phyloP scores from a whole-genome alignment of 2,113 vertebrate genomes.

The Paedocypris sp. region DNA sequence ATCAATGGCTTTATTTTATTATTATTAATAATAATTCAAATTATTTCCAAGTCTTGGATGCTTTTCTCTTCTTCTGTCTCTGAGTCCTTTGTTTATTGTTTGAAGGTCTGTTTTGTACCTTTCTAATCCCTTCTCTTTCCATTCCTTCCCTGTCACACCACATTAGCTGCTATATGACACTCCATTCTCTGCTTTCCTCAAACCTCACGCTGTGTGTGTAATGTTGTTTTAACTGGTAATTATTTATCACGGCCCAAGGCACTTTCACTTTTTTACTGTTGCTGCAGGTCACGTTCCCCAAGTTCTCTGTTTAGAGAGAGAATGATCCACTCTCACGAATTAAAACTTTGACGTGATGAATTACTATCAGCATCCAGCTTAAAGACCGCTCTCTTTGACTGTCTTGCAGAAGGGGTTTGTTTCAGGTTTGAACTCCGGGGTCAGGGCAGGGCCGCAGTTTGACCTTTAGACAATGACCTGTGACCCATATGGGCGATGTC shows the following conservation, averaged over 20 bases:
- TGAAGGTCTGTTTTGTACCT: slow-evolving; percentile 34
- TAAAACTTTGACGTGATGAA: too few species aligned
- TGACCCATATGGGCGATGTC: slow-evolving; percentile 14
- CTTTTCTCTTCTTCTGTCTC: neutral
- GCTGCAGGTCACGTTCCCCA: neutral
- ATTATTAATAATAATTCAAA: too few species aligned
- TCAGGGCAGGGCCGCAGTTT: slow-evolving; percentile 9
- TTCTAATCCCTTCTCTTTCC: slow-evolving; percentile 36
- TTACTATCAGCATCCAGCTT: too few species aligned
- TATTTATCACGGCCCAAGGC: slow-evolving; percentile 53
- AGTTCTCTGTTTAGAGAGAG: neutral
- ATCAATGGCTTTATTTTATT: too few species aligned
- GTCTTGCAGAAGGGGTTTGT: slow-evolving; percentile 25
- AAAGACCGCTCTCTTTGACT: too few species aligned
- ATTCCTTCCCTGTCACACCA: slow-evolving; percentile 22
- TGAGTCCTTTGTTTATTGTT: neutral
- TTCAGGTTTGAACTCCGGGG: slow-evolving; percentile 21
- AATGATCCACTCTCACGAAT: too few species aligned
- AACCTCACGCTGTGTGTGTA: slow-evolving; percentile 41
- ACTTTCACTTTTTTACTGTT: slow-evolving; percentile 17
- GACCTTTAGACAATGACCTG: slow-evolving; percentile 20
- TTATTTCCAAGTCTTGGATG: neutral
- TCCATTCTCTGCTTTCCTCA: slow-evolving; percentile 30
- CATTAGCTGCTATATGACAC: slow-evolving; percentile 37
- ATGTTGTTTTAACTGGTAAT: slow-evolving; percentile 53